Percentiles rank a stretch among this genome's conserved stretches.
Evolutionary conservation across 2,888 invertebrate genomes (phyloP).

Genomic region (Serrognathus titanus): DNA sequence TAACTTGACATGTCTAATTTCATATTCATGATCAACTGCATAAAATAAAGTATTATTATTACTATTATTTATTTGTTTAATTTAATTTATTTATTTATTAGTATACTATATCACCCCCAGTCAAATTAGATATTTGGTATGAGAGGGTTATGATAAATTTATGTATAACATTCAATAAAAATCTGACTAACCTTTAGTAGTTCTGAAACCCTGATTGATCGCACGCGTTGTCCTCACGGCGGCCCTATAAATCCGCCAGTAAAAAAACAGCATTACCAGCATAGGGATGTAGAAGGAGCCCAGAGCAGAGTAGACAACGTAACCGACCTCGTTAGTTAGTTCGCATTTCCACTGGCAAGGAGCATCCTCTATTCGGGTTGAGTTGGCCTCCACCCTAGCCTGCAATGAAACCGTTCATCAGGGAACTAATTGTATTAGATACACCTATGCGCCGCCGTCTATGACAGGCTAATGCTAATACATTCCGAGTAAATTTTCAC

Average conservation of each 20-base stretch:
- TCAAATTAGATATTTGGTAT: no score
- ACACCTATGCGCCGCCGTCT: background rate
- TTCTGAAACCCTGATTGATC: conserved; percentile 86
- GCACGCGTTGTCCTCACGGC: conserved; percentile 90
- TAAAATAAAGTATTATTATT: no score
- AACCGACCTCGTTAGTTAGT: conserved; percentile 89
- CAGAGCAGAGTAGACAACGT: conserved; percentile 94
- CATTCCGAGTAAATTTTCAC: no score
- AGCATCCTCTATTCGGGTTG: conserved; percentile 49
- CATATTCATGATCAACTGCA: no score
- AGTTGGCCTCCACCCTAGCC: conserved; percentile 34
- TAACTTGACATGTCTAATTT: no score
- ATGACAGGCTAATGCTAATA: no score
- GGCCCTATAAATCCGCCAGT: conserved; percentile 93
- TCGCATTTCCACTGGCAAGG: conserved; percentile 85
- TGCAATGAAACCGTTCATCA: conserved; percentile 29
- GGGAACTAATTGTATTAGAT: conserved; percentile 4
- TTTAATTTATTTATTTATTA: no score
- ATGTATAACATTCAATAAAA: no score
- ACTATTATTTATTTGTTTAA: no score
- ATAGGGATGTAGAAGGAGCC: conserved; percentile 98
- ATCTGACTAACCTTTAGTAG: conserved; percentile 65
- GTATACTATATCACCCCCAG: no score
- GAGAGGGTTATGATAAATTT: no score
- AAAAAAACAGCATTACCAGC: conserved; percentile 97